Evolutionary conservation across 2,888 invertebrate genomes (phyloP).

Genomic region (Philereme transversata): DNA sequence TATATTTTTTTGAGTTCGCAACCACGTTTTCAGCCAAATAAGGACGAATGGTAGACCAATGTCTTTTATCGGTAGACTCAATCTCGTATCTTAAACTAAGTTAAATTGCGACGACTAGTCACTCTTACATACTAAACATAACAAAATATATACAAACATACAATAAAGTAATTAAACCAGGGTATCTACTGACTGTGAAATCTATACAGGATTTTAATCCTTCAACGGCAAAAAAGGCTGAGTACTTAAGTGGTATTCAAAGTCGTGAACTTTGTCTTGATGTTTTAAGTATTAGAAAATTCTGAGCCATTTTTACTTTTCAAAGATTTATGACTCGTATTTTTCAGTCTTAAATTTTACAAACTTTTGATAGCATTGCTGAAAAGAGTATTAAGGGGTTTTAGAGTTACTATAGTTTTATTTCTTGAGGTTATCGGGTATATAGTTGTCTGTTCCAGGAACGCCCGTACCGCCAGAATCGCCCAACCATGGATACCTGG

Average conservation of each 20-base stretch:
- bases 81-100: conserved; percentile 14
- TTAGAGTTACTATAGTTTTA: conserved; percentile 32
- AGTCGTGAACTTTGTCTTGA: not conserved
- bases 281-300: not conserved
- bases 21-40: no score
- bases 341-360: conserved; percentile 20
- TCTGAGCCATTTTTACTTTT: not conserved
- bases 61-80: not conserved
- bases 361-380: conserved; percentile 20
- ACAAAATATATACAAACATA: conserved; percentile 46
- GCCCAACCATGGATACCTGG: conserved; percentile 94
- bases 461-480: conserved; percentile 93
- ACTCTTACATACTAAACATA: conserved; percentile 55
- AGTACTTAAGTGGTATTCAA: not conserved
- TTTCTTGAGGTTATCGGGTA: conserved; percentile 86
- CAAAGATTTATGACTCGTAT: conserved; percentile 7
- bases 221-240: not conserved
- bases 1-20: no score
- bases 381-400: conserved; percentile 46
- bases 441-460: conserved; percentile 91
- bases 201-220: not conserved
- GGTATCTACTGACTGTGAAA: conserved; percentile 28
- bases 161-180: conserved; percentile 55
- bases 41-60: no score
- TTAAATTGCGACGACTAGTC: conserved; percentile 66